These are phyloP conservation scores for Philaethria dido DNA, from an alignment of 2,888 invertebrate genomes.

Conservation along the genomic window DNA sequence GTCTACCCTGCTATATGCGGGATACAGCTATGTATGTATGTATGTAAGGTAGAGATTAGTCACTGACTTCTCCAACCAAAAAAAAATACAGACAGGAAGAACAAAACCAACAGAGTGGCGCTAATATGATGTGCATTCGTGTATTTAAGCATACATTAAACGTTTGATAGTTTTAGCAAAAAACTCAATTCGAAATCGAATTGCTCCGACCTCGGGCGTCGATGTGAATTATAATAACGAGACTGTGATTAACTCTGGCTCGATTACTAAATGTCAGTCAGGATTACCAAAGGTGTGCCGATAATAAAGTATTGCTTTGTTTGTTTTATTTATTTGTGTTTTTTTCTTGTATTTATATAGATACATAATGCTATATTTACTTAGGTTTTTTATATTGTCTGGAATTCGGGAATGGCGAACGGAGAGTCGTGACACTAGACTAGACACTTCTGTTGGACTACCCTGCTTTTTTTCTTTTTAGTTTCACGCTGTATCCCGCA, in stretches of 20 bases:
- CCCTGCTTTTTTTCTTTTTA: no score
- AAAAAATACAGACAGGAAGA: not conserved
- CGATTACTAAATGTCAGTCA: slow-evolving; percentile 47
- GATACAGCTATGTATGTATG: no score
- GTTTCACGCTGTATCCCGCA: no score
- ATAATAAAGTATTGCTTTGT: slow-evolving; percentile 8
- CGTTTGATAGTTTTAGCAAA: slow-evolving; percentile 27
- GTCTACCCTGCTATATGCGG: no score
- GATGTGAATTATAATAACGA: slow-evolving; percentile 43
- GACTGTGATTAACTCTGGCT: slow-evolving; percentile 37
- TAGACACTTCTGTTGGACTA: no score
- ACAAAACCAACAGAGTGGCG: slow-evolving; percentile 3
- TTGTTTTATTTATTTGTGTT: not conserved
- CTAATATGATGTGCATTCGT: slow-evolving; percentile 22
- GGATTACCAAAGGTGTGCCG: slow-evolving; percentile 39
- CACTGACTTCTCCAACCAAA: no score
- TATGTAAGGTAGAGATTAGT: no score
- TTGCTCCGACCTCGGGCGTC: slow-evolving; percentile 43
- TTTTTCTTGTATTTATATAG: not conserved
- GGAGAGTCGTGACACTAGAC: no score
- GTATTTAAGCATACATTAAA: slow-evolving; percentile 15
- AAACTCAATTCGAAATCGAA: slow-evolving; percentile 33
- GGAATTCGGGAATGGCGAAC: no score
- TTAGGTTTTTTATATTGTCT: no score
- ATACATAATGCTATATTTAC: no score